Evolutionary conservation across 1,140 invertebrate genomes (phyloP).

Genomic region (Venustaconcha ellipsiformis): DNA sequence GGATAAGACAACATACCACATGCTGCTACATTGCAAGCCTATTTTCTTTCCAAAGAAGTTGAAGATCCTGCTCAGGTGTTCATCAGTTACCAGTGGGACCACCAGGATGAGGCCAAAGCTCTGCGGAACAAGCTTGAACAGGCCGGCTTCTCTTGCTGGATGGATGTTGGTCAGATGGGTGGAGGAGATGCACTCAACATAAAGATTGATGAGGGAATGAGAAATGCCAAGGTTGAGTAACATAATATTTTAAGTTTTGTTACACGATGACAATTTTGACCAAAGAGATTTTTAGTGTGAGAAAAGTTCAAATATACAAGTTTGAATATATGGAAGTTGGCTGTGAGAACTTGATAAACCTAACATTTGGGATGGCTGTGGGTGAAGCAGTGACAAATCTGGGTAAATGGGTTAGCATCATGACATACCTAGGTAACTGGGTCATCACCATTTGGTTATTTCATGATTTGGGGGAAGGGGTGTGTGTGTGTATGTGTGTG

Average conservation of each 20-base stretch:
- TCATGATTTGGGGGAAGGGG: too few relatives aligned
- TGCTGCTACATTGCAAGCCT: too few relatives aligned
- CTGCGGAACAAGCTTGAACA: constrained; percentile 66
- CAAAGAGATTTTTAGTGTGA: not conserved
- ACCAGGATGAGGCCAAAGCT: constrained; percentile 64
- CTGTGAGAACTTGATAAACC: not conserved
- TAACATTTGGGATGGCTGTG: not conserved
- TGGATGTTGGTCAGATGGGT: constrained; percentile 71
- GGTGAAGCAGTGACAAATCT: too few relatives aligned
- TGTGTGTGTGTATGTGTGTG: too few relatives aligned
- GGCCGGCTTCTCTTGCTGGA: constrained; percentile 70
- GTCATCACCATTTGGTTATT: too few relatives aligned
- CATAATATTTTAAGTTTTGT: not conserved
- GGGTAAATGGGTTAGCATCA: too few relatives aligned
- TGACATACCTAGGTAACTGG: too few relatives aligned
- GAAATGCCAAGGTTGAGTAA: constrained; percentile 55
- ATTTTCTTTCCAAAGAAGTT: constrained; percentile 43
- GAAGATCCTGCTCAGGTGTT: constrained; percentile 68
- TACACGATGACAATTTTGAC: not conserved
- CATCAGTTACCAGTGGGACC: constrained; percentile 71
- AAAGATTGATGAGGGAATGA: constrained; percentile 70
- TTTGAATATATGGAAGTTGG: not conserved
- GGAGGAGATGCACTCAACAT: constrained; percentile 69
- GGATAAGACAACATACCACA: too few relatives aligned
- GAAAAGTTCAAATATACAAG: not conserved